Percentiles rank a stretch among this genome's conserved stretches.
Conservation (phyloP, 2,888 invertebrate species). For the Furcula furcula region DNA sequence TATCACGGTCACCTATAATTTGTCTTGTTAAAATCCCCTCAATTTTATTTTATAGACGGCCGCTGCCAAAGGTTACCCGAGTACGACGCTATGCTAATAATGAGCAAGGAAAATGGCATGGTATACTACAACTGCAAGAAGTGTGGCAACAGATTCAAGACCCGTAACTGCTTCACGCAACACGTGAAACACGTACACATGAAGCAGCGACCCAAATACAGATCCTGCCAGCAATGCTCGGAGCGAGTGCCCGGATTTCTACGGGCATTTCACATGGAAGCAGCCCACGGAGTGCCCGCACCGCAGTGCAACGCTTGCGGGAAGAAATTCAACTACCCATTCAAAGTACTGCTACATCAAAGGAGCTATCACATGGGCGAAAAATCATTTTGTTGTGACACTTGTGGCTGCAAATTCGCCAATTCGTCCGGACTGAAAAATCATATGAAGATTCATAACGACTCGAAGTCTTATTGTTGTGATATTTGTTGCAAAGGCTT, state of each 20-base stretch:
- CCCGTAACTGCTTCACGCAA: not conserved
- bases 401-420: too few species aligned
- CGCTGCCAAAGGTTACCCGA: too few species aligned
- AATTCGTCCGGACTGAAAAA: too few species aligned
- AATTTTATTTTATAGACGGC: too few species aligned
- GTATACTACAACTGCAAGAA: not conserved
- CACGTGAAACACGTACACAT: not conserved
- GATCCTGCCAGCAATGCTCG: not conserved
- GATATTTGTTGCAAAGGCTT: conserved; percentile 2
- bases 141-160: not conserved
- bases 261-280: not conserved
- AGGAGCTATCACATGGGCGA: too few species aligned
- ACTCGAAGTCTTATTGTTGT: conserved; percentile 4
- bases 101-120: conserved; percentile 9
- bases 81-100: too few species aligned
- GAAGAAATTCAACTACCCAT: conserved; percentile 2
- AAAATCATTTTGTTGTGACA: too few species aligned
- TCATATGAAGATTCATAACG: conserved; percentile 3
- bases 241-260: not conserved
- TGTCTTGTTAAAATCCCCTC: too few species aligned
- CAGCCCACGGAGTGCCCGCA: not conserved
- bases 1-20: too few species aligned
- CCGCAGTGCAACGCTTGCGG: conserved; percentile 9
- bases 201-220: not conserved
- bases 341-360: not conserved